Evolutionary conservation across 2,113 vertebrate species (phyloP).

Genomic region (Oophaga pumilio): DNA sequence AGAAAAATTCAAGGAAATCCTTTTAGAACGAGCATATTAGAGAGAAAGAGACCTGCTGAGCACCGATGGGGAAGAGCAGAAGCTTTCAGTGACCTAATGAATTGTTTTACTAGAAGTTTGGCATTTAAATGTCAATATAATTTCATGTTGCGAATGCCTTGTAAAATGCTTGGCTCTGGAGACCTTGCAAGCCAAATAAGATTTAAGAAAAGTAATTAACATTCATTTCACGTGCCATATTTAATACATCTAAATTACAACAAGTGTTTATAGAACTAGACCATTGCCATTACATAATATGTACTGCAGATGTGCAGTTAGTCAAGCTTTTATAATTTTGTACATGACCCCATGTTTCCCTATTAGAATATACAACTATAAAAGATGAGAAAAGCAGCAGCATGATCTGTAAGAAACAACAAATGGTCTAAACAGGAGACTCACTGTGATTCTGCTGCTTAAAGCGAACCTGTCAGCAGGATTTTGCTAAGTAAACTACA

Average conservation of each 20-base stretch:
- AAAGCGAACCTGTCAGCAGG: no score
- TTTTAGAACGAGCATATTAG: not conserved
- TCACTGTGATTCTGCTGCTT: not conserved
- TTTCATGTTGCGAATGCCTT: conserved; percentile 26
- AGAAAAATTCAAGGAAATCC: not conserved
- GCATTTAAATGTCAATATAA: conserved; percentile 20
- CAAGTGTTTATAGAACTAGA: conserved; percentile 33
- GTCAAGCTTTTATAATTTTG: not conserved
- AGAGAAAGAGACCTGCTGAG: not conserved
- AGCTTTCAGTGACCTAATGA: conserved; percentile 38
- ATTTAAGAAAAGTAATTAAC: conserved; percentile 41
- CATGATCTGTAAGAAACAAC: no score
- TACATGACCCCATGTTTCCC: not conserved
- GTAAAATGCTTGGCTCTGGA: conserved; percentile 36
- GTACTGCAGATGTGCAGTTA: conserved; percentile 11
- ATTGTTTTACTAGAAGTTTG: conserved; percentile 38
- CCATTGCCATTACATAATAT: not conserved
- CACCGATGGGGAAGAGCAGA: not conserved
- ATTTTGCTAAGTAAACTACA: no score
- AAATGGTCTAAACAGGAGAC: not conserved
- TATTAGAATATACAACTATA: not conserved
- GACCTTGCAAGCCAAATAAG: not conserved
- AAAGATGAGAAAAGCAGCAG: not conserved
- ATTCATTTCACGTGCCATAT: conserved; percentile 18
- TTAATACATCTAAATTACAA: conserved; percentile 33